Evolutionary conservation across 2,797 vertebrate species (phyloP), one percentile per base, ranked within the genome.

Genomic region (Apodemus agrarius): DNA sequence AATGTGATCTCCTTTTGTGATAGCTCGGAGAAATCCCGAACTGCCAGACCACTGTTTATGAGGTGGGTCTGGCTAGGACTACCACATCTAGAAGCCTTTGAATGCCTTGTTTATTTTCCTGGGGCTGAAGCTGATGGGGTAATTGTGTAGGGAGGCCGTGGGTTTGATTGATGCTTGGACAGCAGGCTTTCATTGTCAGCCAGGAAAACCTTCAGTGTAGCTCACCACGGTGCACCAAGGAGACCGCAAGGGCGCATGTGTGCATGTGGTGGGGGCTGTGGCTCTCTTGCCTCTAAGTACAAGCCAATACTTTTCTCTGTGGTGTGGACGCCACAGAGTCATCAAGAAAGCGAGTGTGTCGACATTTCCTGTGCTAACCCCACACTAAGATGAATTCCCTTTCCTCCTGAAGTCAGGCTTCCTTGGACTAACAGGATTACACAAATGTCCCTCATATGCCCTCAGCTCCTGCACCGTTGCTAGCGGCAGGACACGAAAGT

Each of bases 181-280:
- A 93, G 43, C 78, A 94, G 92, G 83, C 82, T 98, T 98, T 97
- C 91, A 93, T 9, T 67, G 31, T 59, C 86, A 94, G 94, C 96
- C 93, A 96, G 96, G 87, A 92, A 92, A 93, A 63, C 24, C 96
- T 88, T 93, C 69, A 29, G 90, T 81, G 69, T 96, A 95, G 95
- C 67, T 90, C 79, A 95, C 0, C 72, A 57, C 52, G 21, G 19
- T 12, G 26, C n/a, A 19, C 84, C 6, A 5, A 8, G 40, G 61
- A 82, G 24, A 29, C 17, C 0, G 0, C 26, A 24, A 7, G 34
- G 40, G 43, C 3, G 1, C 1, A 6, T 13, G 34, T 3, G 22
- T 3, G 9, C 17, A 14, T 5, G 16, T 3, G 37, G 1, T 11
- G 49, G 3, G 1, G 80, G 21, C 8, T 49, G 14, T 19, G 61